A percentile compares a stretch with the other conserved stretches of the same genome.
These are phyloP conservation scores for Cliona cf. orientalis DNA, from an alignment of 37 sponge, comb jelly and placozoan genomes.

Conservation along the genomic window DNA sequence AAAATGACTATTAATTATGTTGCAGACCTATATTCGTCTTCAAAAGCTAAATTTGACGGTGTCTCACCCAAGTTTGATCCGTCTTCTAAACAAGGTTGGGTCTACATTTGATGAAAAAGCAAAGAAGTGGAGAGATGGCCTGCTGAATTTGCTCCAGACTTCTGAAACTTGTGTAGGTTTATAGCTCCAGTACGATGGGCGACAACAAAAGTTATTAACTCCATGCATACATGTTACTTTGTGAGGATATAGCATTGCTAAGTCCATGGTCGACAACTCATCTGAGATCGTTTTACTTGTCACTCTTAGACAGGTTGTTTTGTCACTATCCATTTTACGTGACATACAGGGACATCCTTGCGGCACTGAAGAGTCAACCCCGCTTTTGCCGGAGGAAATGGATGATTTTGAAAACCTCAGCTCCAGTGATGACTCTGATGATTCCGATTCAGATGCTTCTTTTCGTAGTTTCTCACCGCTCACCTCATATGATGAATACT, in stretches of 20 bases:
- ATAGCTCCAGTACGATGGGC: no score
- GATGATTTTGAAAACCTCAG: not conserved
- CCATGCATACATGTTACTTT: no score
- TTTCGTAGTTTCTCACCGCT: not conserved
- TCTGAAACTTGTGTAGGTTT: not conserved
- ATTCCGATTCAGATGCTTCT: not conserved
- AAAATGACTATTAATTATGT: not conserved
- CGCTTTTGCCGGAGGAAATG: not conserved
- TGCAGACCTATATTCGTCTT: not conserved
- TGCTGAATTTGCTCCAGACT: not conserved
- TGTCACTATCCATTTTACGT: no score
- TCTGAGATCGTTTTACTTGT: not conserved
- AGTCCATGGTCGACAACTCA: no score
- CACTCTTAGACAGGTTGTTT: not conserved
- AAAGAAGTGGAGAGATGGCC: not conserved
- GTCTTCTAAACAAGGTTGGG: not conserved
- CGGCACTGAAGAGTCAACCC: not conserved
- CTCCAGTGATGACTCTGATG: not conserved
- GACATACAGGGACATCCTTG: not conserved
- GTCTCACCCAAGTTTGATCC: not conserved
- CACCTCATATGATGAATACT: not conserved
- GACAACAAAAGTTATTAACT: no score
- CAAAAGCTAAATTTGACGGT: not conserved
- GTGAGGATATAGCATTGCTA: no score
- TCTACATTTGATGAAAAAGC: not conserved